Percentiles rank a stretch among this genome's conserved stretches.
These are phyloP conservation scores for Emydura subglobosa DNA, from an alignment of 2,113 vertebrate species.

Conservation along the genomic window DNA sequence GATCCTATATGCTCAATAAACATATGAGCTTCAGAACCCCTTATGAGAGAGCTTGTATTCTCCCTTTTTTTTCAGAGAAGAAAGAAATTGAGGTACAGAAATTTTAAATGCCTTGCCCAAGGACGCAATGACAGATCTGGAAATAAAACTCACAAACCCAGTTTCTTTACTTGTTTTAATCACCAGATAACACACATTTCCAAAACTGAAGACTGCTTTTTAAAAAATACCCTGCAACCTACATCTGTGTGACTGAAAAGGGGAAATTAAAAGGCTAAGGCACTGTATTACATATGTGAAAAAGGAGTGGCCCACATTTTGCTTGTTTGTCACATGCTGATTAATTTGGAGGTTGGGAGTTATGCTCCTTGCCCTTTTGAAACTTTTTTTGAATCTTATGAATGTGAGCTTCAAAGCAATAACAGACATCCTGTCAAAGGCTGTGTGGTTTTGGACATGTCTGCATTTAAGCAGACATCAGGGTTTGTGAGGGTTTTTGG, in stretches of 20 bases:
- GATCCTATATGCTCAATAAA: neutral
- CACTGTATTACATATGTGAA: neutral
- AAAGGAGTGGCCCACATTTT: neutral
- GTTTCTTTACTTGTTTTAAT: neutral
- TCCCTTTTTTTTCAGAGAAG: neutral
- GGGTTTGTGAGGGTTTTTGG: conserved; percentile 39
- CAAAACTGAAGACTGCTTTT: rapidly evolving
- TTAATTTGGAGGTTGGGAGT: neutral
- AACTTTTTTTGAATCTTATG: neutral
- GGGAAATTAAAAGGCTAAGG: neutral
- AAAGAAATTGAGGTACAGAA: neutral
- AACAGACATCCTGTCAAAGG: rapidly evolving
- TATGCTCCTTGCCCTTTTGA: neutral
- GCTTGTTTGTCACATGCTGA: neutral
- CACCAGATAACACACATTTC: rapidly evolving
- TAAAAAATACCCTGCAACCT: neutral
- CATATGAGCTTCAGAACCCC: neutral
- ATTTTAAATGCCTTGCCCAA: neutral
- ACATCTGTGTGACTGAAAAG: neutral
- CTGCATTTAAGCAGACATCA: neutral
- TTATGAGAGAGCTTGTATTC: neutral
- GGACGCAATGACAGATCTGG: neutral
- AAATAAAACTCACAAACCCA: neutral
- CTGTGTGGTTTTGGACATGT: neutral
- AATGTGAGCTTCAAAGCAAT: neutral